Conservation (phyloP, 37 sponge, comb jelly and placozoan species). For the Eunapius fragilis region DNA sequence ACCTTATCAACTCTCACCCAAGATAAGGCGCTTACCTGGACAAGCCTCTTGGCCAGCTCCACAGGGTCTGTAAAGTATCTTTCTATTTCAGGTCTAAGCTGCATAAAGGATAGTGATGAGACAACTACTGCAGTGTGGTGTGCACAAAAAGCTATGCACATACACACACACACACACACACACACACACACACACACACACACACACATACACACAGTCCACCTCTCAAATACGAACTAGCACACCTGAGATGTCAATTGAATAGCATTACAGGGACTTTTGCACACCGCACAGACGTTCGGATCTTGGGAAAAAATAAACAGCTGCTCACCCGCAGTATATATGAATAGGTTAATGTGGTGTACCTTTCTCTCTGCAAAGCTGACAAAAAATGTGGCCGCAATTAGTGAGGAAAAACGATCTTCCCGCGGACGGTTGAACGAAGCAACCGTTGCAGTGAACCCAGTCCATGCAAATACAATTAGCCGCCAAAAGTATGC, state of each 20-base stretch:
- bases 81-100: neutral
- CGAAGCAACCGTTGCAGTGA: conserved; percentile 61
- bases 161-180: neutral
- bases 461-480: conserved; percentile 70
- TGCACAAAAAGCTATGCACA: neutral
- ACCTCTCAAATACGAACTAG: neutral
- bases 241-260: neutral
- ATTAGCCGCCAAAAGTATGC: neutral
- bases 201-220: neutral
- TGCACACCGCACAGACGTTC: neutral
- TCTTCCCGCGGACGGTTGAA: conserved; percentile 32
- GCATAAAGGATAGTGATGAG: neutral
- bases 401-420: conserved; percentile 62
- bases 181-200: neutral
- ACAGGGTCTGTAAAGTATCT: neutral
- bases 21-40: neutral
- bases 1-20: too few species aligned
- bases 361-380: conserved; percentile 43
- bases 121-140: too few species aligned
- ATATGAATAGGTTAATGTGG: neutral
- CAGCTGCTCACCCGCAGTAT: too few species aligned
- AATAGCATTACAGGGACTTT: neutral
- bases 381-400: conserved; percentile 65
- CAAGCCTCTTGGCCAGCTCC: neutral
- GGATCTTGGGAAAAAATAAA: neutral